These are phyloP conservation scores for Trypoxylus dichotomus DNA, from an alignment of 1,140 invertebrate species.

Conservation along the genomic window DNA sequence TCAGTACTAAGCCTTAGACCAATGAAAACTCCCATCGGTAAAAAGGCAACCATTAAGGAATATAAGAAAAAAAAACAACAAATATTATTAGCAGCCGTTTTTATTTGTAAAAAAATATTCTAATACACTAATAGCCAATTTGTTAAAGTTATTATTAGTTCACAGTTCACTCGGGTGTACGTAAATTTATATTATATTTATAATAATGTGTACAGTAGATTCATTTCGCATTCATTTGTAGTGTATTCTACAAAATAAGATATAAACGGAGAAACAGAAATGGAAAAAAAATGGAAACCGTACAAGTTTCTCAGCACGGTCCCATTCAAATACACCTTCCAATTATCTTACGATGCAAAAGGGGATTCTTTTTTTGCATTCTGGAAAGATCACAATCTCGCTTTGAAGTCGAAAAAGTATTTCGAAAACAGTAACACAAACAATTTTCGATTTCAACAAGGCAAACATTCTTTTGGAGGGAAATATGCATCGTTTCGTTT, in stretches of 20 bases:
- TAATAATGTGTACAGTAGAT: conserved; percentile 15
- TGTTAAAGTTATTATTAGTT: conserved; percentile 32
- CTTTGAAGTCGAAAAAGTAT: background rate
- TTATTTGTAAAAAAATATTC: conserved; percentile 43
- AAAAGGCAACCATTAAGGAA: no score
- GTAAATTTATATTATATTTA: background rate
- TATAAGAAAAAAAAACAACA: conserved; percentile 27
- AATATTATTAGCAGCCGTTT: conserved; percentile 39
- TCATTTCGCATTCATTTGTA: background rate
- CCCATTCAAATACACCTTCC: no score
- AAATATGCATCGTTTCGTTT: background rate
- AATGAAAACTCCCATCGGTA: no score
- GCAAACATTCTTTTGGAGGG: no score
- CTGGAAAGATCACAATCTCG: background rate
- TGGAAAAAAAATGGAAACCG: no score
- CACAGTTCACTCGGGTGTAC: conserved; percentile 27
- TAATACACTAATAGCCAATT: conserved; percentile 35
- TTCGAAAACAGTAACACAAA: background rate
- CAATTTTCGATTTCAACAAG: background rate
- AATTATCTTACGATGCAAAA: no score
- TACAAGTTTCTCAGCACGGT: no score
- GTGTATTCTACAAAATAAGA: background rate
- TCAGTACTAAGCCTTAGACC: no score
- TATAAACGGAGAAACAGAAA: background rate
- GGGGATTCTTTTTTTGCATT: background rate